A percentile compares a stretch with the other conserved stretches of the same genome.
These are phyloP conservation scores for Mongoloraphidia duomilia DNA, from an alignment of 2,888 invertebrate species.

Conservation along the genomic window DNA sequence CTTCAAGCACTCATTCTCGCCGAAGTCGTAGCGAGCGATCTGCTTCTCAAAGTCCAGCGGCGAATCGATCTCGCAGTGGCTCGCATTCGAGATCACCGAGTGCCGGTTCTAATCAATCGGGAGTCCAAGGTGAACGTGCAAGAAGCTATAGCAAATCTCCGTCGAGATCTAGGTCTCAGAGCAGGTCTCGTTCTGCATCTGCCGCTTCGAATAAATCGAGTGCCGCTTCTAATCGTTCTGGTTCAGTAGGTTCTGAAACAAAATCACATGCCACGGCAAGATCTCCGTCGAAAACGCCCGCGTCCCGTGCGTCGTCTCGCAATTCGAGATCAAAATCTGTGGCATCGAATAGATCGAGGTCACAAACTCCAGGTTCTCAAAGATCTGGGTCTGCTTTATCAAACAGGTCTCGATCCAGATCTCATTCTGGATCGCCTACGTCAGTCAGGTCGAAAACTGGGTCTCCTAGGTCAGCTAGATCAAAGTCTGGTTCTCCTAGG, in stretches of 20 bases:
- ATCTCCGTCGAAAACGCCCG: neutral
- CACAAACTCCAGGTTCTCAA: constrained; percentile 34
- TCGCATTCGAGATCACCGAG: constrained; percentile 11
- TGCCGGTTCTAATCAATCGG: constrained; percentile 8
- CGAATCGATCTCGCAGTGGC: constrained; percentile 12
- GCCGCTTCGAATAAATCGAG: constrained; percentile 7
- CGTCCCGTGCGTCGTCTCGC: neutral
- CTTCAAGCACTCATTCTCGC: too few relatives aligned
- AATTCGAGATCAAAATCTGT: constrained; percentile 10
- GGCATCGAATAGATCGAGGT: constrained; percentile 29
- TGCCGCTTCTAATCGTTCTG: constrained; percentile 6
- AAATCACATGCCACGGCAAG: neutral
- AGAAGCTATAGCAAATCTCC: constrained; percentile 18
- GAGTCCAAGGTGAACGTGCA: neutral
- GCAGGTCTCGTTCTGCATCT: constrained; percentile 18
- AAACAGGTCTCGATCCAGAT: constrained; percentile 19
- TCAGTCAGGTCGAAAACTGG: constrained; percentile 17
- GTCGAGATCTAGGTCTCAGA: neutral
- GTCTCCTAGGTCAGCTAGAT: constrained; percentile 17
- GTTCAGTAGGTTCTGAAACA: neutral
- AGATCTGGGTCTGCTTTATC: constrained; percentile 27
- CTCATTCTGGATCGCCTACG: constrained; percentile 14
- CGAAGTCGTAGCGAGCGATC: neutral
- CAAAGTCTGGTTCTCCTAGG: constrained; percentile 14
- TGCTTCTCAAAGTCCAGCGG: constrained; percentile 8